Percentiles rank a stretch among this genome's conserved stretches.
These are phyloP conservation scores for Caenorhabditis plicata DNA, from an alignment of 2,888 invertebrate species.

Conservation along the genomic window DNA sequence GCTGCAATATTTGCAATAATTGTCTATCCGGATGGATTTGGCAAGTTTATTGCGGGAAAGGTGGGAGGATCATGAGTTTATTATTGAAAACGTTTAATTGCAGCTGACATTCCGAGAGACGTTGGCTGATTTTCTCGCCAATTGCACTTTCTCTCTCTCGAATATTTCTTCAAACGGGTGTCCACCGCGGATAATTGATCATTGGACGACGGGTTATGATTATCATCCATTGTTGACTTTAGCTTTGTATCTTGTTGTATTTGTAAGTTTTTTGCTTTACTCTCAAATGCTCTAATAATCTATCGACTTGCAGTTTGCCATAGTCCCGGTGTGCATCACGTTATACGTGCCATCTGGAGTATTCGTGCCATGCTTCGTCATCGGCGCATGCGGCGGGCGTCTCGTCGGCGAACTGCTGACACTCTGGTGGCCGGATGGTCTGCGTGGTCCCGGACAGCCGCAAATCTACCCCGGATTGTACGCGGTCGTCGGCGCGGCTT, in stretches of 20 bases:
- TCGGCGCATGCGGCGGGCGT: conserved; percentile 60
- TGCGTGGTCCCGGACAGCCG: conserved; percentile 77
- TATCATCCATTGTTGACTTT: conserved; percentile 36
- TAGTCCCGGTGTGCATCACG: conserved; percentile 50
- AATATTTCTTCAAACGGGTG: conserved; percentile 36
- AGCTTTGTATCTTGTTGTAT: conserved; percentile 30
- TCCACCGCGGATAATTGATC: conserved; percentile 31
- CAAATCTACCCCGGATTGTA: conserved; percentile 90
- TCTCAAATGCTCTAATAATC: not conserved
- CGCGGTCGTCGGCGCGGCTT: conserved; percentile 84
- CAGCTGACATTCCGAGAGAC: conserved; percentile 54
- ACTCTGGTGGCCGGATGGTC: conserved; percentile 85
- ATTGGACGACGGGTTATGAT: conserved; percentile 34
- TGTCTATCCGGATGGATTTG: conserved; percentile 86
- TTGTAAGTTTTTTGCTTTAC: conserved; percentile 21
- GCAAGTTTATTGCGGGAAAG: conserved; percentile 75
- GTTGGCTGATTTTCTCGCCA: conserved; percentile 48
- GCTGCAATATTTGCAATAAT: conserved; percentile 67
- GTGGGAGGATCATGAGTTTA: too few relatives aligned
- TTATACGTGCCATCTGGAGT: conserved; percentile 73
- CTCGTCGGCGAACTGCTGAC: conserved; percentile 75
- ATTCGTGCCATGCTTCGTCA: conserved; percentile 92
- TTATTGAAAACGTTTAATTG: too few relatives aligned
- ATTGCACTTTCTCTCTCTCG: conserved; percentile 45
- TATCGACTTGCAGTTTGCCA: conserved; percentile 41